Conservation (phyloP, 2,888 invertebrate species). For the Andrena praecox region DNA sequence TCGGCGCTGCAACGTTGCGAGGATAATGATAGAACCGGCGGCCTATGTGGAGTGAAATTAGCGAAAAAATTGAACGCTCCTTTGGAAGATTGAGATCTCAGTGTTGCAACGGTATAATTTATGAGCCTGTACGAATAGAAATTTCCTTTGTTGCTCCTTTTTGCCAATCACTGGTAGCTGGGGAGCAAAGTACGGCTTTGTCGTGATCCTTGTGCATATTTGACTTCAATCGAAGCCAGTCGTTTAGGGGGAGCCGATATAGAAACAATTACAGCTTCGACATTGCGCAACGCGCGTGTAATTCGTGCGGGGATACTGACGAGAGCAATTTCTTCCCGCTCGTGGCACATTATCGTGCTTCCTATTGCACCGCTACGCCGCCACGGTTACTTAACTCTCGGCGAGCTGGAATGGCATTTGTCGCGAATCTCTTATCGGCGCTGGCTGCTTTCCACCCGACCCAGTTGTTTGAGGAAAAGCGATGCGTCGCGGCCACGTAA, state of each 20-base stretch:
- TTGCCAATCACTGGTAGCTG: not conserved
- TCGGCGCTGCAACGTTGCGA: conserved; percentile 11
- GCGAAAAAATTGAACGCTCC: conserved; percentile 24
- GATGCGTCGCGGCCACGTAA: conserved; percentile 33
- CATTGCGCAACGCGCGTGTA: not conserved
- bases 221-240: conserved; percentile 16
- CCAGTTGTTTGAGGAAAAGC: conserved; percentile 35
- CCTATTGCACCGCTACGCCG: conserved; percentile 8
- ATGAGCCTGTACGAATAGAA: not conserved
- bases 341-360: not conserved
- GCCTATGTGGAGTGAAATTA: conserved; percentile 18
- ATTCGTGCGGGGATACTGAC: not conserved
- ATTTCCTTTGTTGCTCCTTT: conserved; percentile 17
- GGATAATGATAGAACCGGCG: conserved; percentile 27
- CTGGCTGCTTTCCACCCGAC: not conserved
- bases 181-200: not conserved
- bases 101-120: conserved; percentile 50
- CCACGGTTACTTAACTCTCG: conserved; percentile 33
- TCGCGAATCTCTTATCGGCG: not conserved
- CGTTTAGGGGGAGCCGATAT: not conserved
- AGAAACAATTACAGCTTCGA: not conserved
- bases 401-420: conserved; percentile 10
- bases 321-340: conserved; percentile 1
- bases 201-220: conserved; percentile 1
- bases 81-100: conserved; percentile 29